Conservation (phyloP, 2,113 vertebrate genomes). For the Chelonoidis abingdonii region DNA sequence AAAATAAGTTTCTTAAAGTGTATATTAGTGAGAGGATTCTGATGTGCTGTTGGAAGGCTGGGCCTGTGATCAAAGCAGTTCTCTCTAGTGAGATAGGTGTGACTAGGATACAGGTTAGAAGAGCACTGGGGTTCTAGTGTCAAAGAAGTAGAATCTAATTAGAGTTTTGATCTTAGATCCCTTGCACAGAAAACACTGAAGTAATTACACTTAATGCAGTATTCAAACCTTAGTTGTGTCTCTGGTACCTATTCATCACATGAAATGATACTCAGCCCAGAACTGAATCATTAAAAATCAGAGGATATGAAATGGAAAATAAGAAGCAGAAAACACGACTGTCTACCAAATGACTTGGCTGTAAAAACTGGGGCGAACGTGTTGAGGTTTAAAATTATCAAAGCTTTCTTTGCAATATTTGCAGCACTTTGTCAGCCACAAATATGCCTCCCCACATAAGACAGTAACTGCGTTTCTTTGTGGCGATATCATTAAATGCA, state of each 20-base stretch:
- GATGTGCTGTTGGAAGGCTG: neutral
- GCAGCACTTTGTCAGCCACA: conserved; percentile 75
- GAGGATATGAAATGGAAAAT: conserved; percentile 37
- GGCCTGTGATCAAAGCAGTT: neutral
- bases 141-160: neutral
- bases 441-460: conserved; percentile 70
- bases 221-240: neutral
- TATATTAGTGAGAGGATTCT: neutral
- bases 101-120: neutral
- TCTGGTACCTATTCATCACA: conserved; percentile 29
- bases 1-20: neutral
- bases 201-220: neutral
- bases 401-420: conserved; percentile 52
- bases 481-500: conserved; percentile 64
- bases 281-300: conserved; percentile 64
- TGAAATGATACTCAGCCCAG: neutral
- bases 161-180: conserved; percentile 13
- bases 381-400: conserved; percentile 62
- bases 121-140: neutral
- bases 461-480: conserved; percentile 65
- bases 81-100: neutral
- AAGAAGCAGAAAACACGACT: conserved; percentile 68
- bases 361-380: conserved; percentile 69
- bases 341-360: conserved; percentile 69
- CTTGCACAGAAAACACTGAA: neutral